Conservation (phyloP, 2,797 vertebrate genomes). For the Dipus sagitta region DNA sequence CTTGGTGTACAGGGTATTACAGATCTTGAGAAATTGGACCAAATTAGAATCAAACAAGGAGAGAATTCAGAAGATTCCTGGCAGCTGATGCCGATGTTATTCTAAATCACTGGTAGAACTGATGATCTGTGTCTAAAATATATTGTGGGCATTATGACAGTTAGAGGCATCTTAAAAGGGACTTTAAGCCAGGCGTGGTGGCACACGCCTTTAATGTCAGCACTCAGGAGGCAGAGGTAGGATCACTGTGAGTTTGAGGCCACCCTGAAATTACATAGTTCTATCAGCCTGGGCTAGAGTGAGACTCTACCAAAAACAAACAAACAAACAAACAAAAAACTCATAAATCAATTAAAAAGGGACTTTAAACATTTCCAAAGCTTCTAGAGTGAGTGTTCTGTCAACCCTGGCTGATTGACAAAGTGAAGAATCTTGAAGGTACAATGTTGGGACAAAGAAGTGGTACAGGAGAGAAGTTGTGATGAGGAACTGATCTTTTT, state of each 20-base stretch:
- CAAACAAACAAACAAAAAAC: too few species aligned
- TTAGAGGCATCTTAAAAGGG: slow-evolving; percentile 96
- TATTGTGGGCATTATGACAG: slow-evolving; percentile 96
- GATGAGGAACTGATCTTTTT: slow-evolving; percentile 97
- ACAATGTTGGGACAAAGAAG: slow-evolving; percentile 96
- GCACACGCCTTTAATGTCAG: too few species aligned
- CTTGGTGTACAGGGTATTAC: slow-evolving; percentile 97
- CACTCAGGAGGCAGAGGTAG: too few species aligned
- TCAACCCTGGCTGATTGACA: slow-evolving; percentile 96
- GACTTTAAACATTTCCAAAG: slow-evolving; percentile 97
- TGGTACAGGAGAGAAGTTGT: slow-evolving; percentile 95
- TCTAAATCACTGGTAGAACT: slow-evolving; percentile 95
- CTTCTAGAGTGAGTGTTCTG: slow-evolving; percentile 94
- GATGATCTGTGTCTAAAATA: slow-evolving; percentile 99
- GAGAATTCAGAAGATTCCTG: slow-evolving; percentile 96
- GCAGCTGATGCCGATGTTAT: slow-evolving; percentile 94
- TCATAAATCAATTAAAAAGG: too few species aligned
- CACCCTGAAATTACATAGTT: too few species aligned
- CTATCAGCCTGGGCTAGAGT: too few species aligned
- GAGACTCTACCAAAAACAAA: too few species aligned
- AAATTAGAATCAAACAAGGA: slow-evolving; percentile 98
- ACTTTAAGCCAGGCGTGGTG: slow-evolving; percentile 89
- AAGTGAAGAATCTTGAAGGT: slow-evolving; percentile 96
- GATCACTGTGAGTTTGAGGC: too few species aligned
- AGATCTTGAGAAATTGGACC: slow-evolving; percentile 97